Evolutionary conservation across 2,888 invertebrate species (phyloP), one percentile per base, ranked within the genome.

Genomic region (Ommatoiulus sabulosus): DNA sequence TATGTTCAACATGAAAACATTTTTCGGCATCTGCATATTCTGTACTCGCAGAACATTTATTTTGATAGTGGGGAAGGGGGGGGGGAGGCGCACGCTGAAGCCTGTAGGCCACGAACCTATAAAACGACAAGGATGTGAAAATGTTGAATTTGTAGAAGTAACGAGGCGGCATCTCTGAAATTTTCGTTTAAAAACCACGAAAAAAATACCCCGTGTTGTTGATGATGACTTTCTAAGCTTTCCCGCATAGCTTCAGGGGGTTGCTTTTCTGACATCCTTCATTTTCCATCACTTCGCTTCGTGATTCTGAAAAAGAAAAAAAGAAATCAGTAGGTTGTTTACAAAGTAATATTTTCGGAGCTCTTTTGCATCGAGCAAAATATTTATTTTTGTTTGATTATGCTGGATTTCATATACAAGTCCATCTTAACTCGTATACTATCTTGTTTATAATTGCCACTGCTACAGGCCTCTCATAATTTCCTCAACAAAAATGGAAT

Each of bases 191-290:
- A 80, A 43, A 35, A 17, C 12, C 12, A 80, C 35, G 80, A 80
- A 80, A 52, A 35, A 35, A 80, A 35, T 24, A 72, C 35, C 72
- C 80, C 35, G 80, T 80, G 35, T 15, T 35, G 80, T 80, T 80
- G 35, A 80, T 80, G 35, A 15, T 24, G 35, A 35, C 35, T 35
- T 15, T 43, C 12, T 0, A 43, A 35, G 80, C 80, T 35, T 80
- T 35, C 35, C 80, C 35, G 80, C 80, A 80, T 80, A 35, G 80
- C 80, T 80, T 80, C 80, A 80, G 80, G 80, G 80, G 80, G 80
- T 80, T 80, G 35, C 80, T 35, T 80, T 35, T 80, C 15, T 12
- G 35, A 15, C 24, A 80, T 80, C 24, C 4, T 80, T 12, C 35
- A 24, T 35, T 24, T 80, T 80, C 80, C 35, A 80, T 80, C 35